Evolutionary conservation across 2,888 invertebrate genomes (phyloP), one percentile per base, ranked within the genome.

Genomic region (Seira musarum): DNA sequence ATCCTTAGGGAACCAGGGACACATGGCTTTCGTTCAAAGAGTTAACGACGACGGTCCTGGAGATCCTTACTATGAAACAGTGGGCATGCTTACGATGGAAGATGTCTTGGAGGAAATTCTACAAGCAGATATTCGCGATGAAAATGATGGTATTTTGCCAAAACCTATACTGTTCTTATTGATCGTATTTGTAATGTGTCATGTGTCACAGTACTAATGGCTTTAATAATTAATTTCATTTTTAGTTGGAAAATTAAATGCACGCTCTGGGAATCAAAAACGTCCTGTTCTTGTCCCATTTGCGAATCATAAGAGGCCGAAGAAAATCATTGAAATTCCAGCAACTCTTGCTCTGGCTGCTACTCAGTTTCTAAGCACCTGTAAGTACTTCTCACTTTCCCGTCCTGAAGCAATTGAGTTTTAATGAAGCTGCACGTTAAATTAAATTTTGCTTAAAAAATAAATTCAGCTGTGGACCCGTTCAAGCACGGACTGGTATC

Each of bases 21-120:
- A 97, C 89, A 96, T 98, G 95, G 98, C 98, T 2, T 96, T 99
- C 89, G 97, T 99, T 0, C 96, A 97, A 87, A 92, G 95, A 73
- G 95, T 98, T 46, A 96, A 96, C 89, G 94, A 92, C 87, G 77
- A 75, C 57, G 96, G 97, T 88, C 96, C 96, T 0, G 96, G 96
- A 87, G 97, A 98, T 90, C 97, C 97, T 0, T 95, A 95, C 89
- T 97, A 97, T 89, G 97, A 97, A 90, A 95, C 96, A 1, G 92
- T 96, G 68, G 99, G 99, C 0, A 91, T 99, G 72, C 94, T 99
- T 17, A 99, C 99, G 0, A 90, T 99, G 61, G 99, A 99, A 89
- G 98, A 99, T 90, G 97, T 99, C 76, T 98, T 99, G 84, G 99
- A 99, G 88, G 98, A 98, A 89, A 92, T 99, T 87, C 97, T 99